Percentiles rank a stretch among this genome's conserved stretches.
Conservation (phyloP, 2,888 invertebrate species). For the Rutpela maculata region DNA sequence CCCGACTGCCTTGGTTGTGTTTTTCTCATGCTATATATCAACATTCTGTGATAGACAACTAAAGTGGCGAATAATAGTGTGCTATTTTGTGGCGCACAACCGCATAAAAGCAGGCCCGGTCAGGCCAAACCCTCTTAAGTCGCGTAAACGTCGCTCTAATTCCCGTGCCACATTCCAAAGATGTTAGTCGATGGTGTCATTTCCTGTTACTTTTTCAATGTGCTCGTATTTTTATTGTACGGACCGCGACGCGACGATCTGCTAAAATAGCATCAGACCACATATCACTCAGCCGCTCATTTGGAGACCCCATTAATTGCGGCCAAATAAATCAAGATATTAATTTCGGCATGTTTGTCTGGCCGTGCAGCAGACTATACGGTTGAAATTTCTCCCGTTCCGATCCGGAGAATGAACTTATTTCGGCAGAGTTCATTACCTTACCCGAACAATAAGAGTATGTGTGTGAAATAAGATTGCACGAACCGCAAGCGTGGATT, state of each 20-base stretch:
- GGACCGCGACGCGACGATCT: background rate
- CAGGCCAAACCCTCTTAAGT: slow-evolving; percentile 19
- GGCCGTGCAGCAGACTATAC: background rate
- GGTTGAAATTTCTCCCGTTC: background rate
- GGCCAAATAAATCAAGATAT: slow-evolving; percentile 16
- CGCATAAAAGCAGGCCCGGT: background rate
- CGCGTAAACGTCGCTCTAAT: slow-evolving; percentile 5
- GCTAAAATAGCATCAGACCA: background rate
- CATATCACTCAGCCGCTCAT: slow-evolving; percentile 9
- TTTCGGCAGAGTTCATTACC: slow-evolving; percentile 4
- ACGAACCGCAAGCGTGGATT: too few species aligned
- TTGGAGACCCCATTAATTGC: background rate
- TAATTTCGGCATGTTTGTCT: slow-evolving; percentile 14
- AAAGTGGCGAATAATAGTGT: too few species aligned
- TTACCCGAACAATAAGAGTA: background rate
- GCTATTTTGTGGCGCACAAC: too few species aligned
- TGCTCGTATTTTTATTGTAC: slow-evolving; percentile 24
- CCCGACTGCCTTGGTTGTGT: too few species aligned
- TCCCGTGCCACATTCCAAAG: slow-evolving; percentile 31
- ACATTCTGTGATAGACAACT: too few species aligned
- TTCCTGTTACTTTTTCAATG: slow-evolving; percentile 32
- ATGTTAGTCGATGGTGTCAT: slow-evolving; percentile 31
- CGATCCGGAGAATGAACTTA: slow-evolving; percentile 8
- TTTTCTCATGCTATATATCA: too few species aligned
- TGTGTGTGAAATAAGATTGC: background rate